A percentile compares a stretch with the other conserved stretches of the same genome.
Evolutionary conservation across 2,113 vertebrate genomes (phyloP).

Genomic region (Anseranas semipalmata): DNA sequence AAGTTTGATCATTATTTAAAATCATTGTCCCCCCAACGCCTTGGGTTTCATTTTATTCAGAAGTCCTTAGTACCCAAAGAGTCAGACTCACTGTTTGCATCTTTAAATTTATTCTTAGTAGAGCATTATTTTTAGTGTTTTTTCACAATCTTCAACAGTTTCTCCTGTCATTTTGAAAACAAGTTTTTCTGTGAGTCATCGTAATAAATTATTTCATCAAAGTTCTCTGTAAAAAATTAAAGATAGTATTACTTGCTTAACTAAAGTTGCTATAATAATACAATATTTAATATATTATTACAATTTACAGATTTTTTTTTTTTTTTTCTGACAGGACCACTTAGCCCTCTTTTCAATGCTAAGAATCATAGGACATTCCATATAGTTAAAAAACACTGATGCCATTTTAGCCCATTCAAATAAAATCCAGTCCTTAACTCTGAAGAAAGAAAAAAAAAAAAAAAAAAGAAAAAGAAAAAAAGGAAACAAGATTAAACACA

Average conservation of each 20-base stretch:
- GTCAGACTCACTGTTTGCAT: constrained; percentile 53
- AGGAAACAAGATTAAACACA: constrained; percentile 5
- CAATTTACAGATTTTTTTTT: not conserved
- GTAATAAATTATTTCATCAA: constrained; percentile 66
- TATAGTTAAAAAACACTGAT: constrained; percentile 31
- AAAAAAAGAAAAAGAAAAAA: not conserved
- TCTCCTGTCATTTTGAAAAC: constrained; percentile 60
- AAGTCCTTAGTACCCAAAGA: constrained; percentile 19
- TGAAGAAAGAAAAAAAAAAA: not conserved
- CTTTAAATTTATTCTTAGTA: constrained; percentile 63
- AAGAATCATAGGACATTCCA: constrained; percentile 39
- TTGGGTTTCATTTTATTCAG: not conserved
- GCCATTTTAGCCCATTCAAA: constrained; percentile 42
- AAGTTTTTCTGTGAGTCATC: constrained; percentile 63
- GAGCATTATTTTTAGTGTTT: constrained; percentile 45
- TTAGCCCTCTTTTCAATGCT: constrained; percentile 51
- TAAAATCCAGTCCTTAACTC: constrained; percentile 45
- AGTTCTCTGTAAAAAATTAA: constrained; percentile 67
- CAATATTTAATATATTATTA: constrained; percentile 63
- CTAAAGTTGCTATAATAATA: constrained; percentile 60
- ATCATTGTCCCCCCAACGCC: not conserved
- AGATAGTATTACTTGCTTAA: constrained; percentile 55
- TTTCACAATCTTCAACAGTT: constrained; percentile 58
- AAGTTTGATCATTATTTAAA: not conserved
- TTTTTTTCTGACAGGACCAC: not conserved